Base-by-base conservation (phyloP, 2,797 vertebrate genomes). In the Chanos chanos region DNA sequence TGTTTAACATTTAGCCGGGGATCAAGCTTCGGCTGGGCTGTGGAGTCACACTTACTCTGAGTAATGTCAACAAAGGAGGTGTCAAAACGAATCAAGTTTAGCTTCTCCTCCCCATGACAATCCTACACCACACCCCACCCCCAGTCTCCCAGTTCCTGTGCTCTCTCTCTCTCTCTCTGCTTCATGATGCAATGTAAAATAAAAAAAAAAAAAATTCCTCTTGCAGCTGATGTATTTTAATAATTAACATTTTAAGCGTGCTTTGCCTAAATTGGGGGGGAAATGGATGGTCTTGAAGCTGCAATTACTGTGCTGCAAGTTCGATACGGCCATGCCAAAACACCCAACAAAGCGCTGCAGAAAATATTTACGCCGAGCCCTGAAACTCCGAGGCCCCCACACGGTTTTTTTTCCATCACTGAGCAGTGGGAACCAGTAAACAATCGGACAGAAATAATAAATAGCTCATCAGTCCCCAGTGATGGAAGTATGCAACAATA, bases 401-500 rank as follows among this genome's bases (percentile, higher is more conserved):
- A 36, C 19, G 49, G 49, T 9, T 10, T 8, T 66, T 61, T 41
- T 67, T 62, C 64, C 74, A 76, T 73, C 53, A 73, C 61, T 41
- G 43, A 75, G 66, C 57, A 52, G 53, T 73, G 75, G 78, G 73
- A 77, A 80, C 70, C 43, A 22, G 70, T 75, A 82, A 81, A 82
- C 79, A 86, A 71, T 40, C 8, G 47, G 19, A 13, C 22, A 71
- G 64, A 53, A 82, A 83, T 72, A 86, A 86, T 83, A 87, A 85
- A 87, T 77, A 83, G 51, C 70, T 80, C 72, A 83, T 82, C 73
- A 82, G 50, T 61, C 68, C 30, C 57, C 64, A 73, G 60, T 61
- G 73, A 70, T 43, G 51, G 65, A 73, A 52, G 74, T 54, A 64
- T 68, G 39, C 45, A 78, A 76, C 66, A 73, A 69, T 72, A 73